These are phyloP conservation scores for Martes flavigula DNA, from an alignment of 2,797 vertebrate genomes.

Conservation along the genomic window DNA sequence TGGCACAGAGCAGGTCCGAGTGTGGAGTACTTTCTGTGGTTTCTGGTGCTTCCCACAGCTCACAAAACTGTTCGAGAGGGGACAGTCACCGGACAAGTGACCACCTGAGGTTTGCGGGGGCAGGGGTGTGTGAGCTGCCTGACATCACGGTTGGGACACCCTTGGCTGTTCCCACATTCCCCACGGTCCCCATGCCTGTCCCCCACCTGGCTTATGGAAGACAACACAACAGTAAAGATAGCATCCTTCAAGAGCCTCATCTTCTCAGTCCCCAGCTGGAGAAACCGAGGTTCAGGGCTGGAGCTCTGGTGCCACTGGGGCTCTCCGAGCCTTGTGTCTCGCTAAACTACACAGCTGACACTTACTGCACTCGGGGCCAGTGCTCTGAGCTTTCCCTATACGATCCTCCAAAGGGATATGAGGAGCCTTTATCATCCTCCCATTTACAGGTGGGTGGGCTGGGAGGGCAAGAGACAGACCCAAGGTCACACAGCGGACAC, in stretches of 20 bases:
- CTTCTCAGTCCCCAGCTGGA: not conserved
- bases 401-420: not conserved
- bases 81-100: not conserved
- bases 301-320: rapidly evolving
- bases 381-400: not conserved
- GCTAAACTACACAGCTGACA: no score
- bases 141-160: rapidly evolving
- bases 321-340: rapidly evolving
- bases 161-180: not conserved
- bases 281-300: not conserved
- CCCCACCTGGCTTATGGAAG: not conserved
- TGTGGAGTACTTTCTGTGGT: not conserved
- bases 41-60: not conserved
- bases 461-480: not conserved
- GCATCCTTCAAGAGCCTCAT: not conserved
- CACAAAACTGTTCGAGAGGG: not conserved
- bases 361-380: rapidly evolving
- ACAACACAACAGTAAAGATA: not conserved
- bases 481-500: not conserved
- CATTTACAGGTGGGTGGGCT: not conserved
- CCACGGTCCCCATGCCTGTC: not conserved
- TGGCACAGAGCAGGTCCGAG: not conserved
- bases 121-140: rapidly evolving
- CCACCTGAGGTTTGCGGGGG: not conserved
- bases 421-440: not conserved